Evolutionary conservation across 1,140 invertebrate species (phyloP).

Genomic region (Zophobas morio): DNA sequence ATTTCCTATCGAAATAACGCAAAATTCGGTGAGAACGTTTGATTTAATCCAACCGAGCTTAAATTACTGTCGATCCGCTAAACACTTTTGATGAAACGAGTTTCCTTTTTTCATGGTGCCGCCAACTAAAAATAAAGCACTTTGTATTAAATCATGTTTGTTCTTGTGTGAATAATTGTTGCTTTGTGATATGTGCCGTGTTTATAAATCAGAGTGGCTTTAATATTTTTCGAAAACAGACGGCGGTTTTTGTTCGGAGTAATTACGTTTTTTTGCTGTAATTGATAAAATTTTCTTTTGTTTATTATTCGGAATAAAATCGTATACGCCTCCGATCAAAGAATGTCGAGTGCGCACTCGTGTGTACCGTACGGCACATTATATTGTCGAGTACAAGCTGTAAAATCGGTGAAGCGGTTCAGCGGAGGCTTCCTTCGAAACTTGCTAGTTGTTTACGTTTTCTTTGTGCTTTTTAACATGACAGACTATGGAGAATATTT

Average conservation of each 20-base stretch:
- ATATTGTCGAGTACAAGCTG: background rate
- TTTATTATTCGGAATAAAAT: background rate
- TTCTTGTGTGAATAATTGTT: background rate
- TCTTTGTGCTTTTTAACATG: background rate
- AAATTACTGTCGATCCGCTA: background rate
- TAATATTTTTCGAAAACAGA: background rate
- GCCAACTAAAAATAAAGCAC: conserved; percentile 1
- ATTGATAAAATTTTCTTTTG: background rate
- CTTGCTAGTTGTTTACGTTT: background rate
- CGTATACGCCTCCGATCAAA: background rate
- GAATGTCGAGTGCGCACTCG: background rate
- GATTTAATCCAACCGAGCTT: background rate
- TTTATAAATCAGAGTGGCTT: background rate
- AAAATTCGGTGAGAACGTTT: background rate
- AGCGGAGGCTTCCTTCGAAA: background rate
- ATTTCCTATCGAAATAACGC: background rate
- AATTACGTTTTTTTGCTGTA: background rate
- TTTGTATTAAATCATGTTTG: conserved; percentile 1
- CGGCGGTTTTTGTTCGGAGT: background rate
- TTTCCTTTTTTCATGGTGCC: background rate
- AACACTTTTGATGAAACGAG: background rate
- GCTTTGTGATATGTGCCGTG: background rate
- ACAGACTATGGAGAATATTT: too few species aligned
- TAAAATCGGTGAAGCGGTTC: background rate
- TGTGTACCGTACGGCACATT: background rate